phyloP scores from a whole-genome alignment of 2,888 invertebrate genomes.

The Epistrophella euchroma region DNA sequence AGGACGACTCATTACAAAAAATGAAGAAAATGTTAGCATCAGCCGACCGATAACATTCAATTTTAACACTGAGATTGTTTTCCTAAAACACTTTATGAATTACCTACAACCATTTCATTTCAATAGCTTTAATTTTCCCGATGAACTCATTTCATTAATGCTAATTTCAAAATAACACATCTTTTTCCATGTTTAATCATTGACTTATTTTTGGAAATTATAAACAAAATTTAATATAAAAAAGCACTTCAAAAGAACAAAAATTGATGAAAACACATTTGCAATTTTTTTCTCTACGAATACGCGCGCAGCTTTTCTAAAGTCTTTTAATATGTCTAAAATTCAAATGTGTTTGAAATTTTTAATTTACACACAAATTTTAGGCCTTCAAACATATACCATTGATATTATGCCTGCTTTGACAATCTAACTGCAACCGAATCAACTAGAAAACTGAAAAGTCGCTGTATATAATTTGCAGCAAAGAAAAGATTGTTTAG shows the following conservation, averaged over 20 bases:
- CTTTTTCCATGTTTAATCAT: constrained; percentile 53
- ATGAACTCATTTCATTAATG: constrained; percentile 13
- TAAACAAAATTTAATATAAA: constrained; percentile 49
- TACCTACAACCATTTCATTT: constrained; percentile 23
- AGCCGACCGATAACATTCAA: constrained; percentile 7
- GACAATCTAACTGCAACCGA: constrained; percentile 56
- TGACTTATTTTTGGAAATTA: constrained; percentile 57
- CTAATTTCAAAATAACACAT: constrained; percentile 23
- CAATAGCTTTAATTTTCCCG: constrained; percentile 27
- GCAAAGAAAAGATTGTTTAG: constrained; percentile 25
- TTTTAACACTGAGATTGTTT: constrained; percentile 3
- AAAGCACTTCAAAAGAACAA: constrained; percentile 1
- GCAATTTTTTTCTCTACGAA: constrained; percentile 5
- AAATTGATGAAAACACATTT: constrained; percentile 23
- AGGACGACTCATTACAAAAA: constrained; percentile 7
- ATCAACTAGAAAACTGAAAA: constrained; percentile 57
- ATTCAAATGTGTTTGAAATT: not conserved
- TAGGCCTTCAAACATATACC: too few relatives aligned
- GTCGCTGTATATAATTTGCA: constrained; percentile 37
- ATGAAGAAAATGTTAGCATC: constrained; percentile 9
- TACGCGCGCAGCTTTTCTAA: not conserved
- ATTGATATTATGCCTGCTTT: not conserved
- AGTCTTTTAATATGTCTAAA: constrained; percentile 13
- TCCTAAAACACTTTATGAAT: constrained; percentile 11
- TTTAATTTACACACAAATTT: not conserved